A percentile compares a stretch with the other conserved stretches of the same genome.
Evolutionary conservation across 2,113 vertebrate species (phyloP).

Genomic region (Terrapene triunguis): DNA sequence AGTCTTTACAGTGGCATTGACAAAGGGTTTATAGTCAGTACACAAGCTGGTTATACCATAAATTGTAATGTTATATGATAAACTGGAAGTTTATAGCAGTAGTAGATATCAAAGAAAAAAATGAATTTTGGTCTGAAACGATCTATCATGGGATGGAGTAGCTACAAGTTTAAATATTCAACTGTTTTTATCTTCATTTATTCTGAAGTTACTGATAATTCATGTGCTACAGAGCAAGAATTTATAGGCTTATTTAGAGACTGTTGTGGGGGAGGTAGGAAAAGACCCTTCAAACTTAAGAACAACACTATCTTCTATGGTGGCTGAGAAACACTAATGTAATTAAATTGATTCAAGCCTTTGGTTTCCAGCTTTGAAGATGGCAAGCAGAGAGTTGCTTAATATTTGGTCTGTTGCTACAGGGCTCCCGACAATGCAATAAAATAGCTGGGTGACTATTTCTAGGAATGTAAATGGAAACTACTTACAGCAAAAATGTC

Average conservation of each 20-base stretch:
- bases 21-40: conserved; percentile 86
- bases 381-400: conserved; percentile 72
- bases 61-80: conserved; percentile 90
- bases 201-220: conserved; percentile 79
- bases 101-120: conserved; percentile 84
- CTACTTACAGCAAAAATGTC: conserved; percentile 81
- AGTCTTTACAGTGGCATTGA: conserved; percentile 87
- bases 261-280: conserved; percentile 51
- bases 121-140: conserved; percentile 77
- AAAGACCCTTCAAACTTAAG: conserved; percentile 48
- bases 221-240: conserved; percentile 74
- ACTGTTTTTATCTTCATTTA: conserved; percentile 84
- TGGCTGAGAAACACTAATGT: conserved; percentile 62
- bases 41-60: conserved; percentile 87
- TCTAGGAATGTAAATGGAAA: conserved; percentile 74
- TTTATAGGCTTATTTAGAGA: conserved; percentile 82
- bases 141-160: conserved; percentile 78
- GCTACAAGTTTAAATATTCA: conserved; percentile 84
- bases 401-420: conserved; percentile 68
- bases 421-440: conserved; percentile 66
- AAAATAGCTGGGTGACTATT: conserved; percentile 77
- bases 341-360: conserved; percentile 77
- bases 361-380: conserved; percentile 69
- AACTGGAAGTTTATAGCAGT: conserved; percentile 85
- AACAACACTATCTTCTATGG: conserved; percentile 2